phyloP scores from a whole-genome alignment of 2,797 vertebrate genomes.

The Rhynchotus rufescens region DNA sequence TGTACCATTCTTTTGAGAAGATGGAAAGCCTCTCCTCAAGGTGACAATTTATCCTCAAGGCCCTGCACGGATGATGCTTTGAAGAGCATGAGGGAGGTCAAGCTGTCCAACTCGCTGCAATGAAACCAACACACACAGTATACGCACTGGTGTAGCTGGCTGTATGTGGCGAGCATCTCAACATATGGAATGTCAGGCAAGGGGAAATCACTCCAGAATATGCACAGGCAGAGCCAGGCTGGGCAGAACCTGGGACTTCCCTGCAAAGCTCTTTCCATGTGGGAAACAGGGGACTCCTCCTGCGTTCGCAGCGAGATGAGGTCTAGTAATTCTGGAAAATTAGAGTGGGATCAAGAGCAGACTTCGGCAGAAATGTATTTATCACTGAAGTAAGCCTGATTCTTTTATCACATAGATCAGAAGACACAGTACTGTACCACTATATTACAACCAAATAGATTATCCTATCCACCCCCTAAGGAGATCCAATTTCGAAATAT shows the following conservation, averaged over 20 bases:
- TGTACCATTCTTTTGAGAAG: background rate
- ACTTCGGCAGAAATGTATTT: background rate
- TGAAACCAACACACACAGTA: conserved; percentile 35
- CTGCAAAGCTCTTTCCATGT: background rate
- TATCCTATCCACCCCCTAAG: conserved; percentile 34
- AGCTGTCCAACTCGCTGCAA: conserved; percentile 57
- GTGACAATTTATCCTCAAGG: background rate
- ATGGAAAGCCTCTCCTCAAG: background rate
- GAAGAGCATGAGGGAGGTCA: conserved; percentile 43
- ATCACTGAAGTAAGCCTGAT: background rate
- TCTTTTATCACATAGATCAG: conserved; percentile 26
- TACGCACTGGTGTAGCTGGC: conserved; percentile 43
- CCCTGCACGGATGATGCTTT: conserved; percentile 3
- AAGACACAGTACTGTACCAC: conserved; percentile 6
- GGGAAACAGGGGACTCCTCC: background rate
- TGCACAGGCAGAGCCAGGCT: background rate
- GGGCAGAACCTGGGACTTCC: background rate
- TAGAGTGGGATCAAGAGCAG: background rate
- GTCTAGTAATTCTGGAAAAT: background rate
- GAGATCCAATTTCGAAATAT: conserved; percentile 39
- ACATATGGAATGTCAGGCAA: conserved; percentile 6
- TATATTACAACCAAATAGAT: conserved; percentile 35
- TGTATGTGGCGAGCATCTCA: conserved; percentile 38
- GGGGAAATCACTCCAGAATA: background rate
- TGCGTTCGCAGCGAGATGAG: background rate